Conservation (phyloP, 2,888 invertebrate genomes). For the Zeuzera pyrina region DNA sequence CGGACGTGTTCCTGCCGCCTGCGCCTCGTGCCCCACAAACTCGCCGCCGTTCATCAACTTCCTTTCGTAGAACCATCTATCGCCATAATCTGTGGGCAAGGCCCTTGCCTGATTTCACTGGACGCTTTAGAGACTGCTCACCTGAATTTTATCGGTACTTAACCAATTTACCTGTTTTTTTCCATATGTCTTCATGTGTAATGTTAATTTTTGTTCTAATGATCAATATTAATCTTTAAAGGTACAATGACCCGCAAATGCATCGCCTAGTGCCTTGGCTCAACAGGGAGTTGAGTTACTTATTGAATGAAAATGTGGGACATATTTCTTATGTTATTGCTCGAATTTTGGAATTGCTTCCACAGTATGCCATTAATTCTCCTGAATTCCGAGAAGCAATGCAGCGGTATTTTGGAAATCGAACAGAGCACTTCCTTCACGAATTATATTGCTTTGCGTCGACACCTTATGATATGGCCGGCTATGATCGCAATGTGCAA, state of each 20-base stretch:
- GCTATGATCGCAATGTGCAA: constrained; percentile 81
- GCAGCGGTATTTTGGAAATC: constrained; percentile 77
- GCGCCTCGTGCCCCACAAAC: constrained; percentile 19
- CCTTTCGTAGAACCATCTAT: constrained; percentile 82
- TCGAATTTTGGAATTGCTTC: constrained; percentile 79
- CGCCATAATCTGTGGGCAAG: constrained; percentile 82
- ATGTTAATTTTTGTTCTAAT: background rate
- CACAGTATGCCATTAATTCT: constrained; percentile 77
- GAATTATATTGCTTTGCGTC: constrained; percentile 90
- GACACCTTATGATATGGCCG: constrained; percentile 88
- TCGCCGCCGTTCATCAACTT: constrained; percentile 47
- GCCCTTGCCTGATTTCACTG: constrained; percentile 79
- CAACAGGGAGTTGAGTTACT: constrained; percentile 86
- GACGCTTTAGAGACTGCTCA: constrained; percentile 80
- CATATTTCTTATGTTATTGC: constrained; percentile 79
- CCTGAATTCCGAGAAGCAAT: constrained; percentile 80
- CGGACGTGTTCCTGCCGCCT: constrained; percentile 30
- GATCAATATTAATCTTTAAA: constrained; percentile 54
- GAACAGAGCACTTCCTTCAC: constrained; percentile 90
- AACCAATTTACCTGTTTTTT: background rate
- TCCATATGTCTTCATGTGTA: background rate
- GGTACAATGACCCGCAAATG: constrained; percentile 84
- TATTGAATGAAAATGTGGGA: constrained; percentile 77
- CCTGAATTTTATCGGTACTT: constrained; percentile 82
- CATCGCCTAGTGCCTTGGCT: constrained; percentile 91